Base-by-base conservation (phyloP, 2,113 vertebrate genomes). In the Callionymus lyra region DNA sequence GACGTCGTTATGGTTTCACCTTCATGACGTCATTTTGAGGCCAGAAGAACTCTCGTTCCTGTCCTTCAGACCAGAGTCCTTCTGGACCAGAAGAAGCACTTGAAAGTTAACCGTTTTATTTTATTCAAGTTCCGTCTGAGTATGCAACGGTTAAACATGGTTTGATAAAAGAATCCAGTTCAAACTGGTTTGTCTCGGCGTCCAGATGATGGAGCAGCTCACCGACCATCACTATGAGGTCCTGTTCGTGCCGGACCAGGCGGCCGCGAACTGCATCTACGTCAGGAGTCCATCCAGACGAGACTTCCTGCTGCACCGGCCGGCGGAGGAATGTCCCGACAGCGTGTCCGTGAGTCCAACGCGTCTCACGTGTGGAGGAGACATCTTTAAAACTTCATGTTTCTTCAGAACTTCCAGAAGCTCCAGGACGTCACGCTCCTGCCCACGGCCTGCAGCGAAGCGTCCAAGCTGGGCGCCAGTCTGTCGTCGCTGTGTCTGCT, bases 191-290 rank as follows among this genome's bases (percentile, higher is more conserved):
- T 47, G 6, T 51, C 40, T 53, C 10, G 55, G 39, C 56, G 41
- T 53, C 27, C 56, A 93, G 91, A 85, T 88, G 52, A 93, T 94
- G 91, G 91, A 91, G 13, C 88, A 86, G 59, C 75, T 94, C 74
- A 92, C 91, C 0, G 90, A 93, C 57, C 89, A 93, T 67, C 89
- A 89, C 52, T 94, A 94, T 11, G 85, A 92, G 27, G 80, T 91
- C 1, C 82, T 94, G 47, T 86, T 85, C 0, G 84, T 94, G 41
- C 83, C 91, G 0, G 91, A 94, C 31, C 88, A 90, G 0, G 71
- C 77, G 0, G 91, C 90, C 0, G 88, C 89, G 10, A 91, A 93
- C 79, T 93, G 91, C 63, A 62, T 94, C 57, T 94, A 89, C 48
- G 64, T 90, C 36, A 85, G 83, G 10, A 79, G 88, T 4, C 85